phyloP scores from a whole-genome alignment of 2,888 invertebrate genomes.

The Ashinkailepas kermadecensis region DNA sequence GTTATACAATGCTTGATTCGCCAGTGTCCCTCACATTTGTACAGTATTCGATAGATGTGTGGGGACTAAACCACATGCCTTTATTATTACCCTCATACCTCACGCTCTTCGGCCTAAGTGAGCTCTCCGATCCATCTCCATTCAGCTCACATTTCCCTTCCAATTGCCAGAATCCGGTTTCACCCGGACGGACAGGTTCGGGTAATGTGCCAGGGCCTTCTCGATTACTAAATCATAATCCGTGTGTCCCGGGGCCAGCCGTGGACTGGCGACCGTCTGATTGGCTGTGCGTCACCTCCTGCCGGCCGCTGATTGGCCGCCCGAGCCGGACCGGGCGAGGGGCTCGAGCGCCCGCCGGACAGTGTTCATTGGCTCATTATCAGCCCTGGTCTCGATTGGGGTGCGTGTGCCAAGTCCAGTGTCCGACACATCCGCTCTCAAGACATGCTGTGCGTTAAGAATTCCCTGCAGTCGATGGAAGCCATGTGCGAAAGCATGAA shows the following conservation, averaged over 20 bases:
- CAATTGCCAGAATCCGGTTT: too few species aligned
- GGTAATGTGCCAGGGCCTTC: neutral
- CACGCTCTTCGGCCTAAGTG: too few species aligned
- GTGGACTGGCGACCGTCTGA: neutral
- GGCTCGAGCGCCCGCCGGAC: neutral
- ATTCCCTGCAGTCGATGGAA: conserved; percentile 11
- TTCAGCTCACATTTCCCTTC: too few species aligned
- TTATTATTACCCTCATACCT: too few species aligned
- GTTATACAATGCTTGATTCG: too few species aligned
- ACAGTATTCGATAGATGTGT: too few species aligned
- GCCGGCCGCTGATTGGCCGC: neutral
- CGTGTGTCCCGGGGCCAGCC: neutral
- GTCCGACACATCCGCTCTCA: neutral
- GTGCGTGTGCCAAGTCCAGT: too few species aligned
- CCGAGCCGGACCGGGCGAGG: neutral
- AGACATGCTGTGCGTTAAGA: neutral
- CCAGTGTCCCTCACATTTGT: too few species aligned
- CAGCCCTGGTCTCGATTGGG: neutral
- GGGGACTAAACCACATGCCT: too few species aligned
- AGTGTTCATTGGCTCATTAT: conserved; percentile 1
- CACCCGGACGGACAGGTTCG: too few species aligned
- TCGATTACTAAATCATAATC: conserved; percentile 12
- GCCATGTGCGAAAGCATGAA: conserved; percentile 11
- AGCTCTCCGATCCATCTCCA: too few species aligned
- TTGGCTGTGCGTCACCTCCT: neutral